Percentiles rank a stretch among this genome's conserved stretches.
Conservation (phyloP, 2,888 invertebrate species). For the Leuctra nigra region DNA sequence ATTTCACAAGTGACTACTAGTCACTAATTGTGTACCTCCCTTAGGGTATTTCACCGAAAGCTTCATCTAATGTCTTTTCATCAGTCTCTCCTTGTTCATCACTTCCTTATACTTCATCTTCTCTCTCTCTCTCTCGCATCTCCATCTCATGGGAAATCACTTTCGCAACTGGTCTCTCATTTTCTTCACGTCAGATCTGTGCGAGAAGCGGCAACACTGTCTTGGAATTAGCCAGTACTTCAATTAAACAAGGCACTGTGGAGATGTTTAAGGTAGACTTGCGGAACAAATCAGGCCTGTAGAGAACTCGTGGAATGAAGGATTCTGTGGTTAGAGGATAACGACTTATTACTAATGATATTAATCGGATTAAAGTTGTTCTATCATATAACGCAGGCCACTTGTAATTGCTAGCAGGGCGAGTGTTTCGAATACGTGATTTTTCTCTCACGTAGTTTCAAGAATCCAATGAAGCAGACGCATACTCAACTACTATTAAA, state of each 20-base stretch:
- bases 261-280: background rate
- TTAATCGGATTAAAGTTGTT: background rate
- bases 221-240: slow-evolving; percentile 1
- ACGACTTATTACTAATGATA: background rate
- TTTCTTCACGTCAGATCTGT: slow-evolving; percentile 13
- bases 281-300: background rate
- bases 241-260: background rate
- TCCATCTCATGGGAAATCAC: slow-evolving; percentile 22
- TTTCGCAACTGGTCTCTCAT: slow-evolving; percentile 7
- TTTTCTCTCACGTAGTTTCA: too few species aligned
- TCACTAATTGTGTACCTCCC: slow-evolving; percentile 20
- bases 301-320: background rate
- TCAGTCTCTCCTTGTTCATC: slow-evolving; percentile 2
- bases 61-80: slow-evolving; percentile 8
- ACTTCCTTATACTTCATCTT: slow-evolving; percentile 18
- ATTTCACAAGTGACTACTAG: slow-evolving; percentile 11
- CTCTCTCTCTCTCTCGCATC: background rate
- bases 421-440: too few species aligned
- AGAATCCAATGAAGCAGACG: too few species aligned
- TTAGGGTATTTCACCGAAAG: slow-evolving; percentile 3
- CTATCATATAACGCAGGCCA: too few species aligned
- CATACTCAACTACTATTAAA: too few species aligned
- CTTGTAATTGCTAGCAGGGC: too few species aligned
- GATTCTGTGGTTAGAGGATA: background rate
- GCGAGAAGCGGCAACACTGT: slow-evolving; percentile 10